Base-by-base conservation (phyloP, 2,797 vertebrate genomes). In the Pseudochirops cupreus region DNA sequence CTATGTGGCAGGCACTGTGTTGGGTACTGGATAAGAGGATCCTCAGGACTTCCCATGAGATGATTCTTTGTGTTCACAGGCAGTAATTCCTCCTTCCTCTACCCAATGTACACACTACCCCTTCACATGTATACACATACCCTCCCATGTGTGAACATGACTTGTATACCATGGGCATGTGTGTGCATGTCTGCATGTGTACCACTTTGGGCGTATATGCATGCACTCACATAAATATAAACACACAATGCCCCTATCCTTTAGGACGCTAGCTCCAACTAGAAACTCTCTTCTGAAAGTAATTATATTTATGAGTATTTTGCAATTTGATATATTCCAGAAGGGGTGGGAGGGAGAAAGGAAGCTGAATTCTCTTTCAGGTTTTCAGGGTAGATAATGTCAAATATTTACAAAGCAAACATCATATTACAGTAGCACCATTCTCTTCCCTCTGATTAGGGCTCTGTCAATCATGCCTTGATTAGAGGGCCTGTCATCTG, bases 231-330 rank as follows among this genome's bases (percentile, higher is more conserved):
- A 82, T 26, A 82, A 82, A 46, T 24, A 74, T 21, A 74, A 74
- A 21, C 18, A 39, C 21, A 39, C 4, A 1, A 13, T 26, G 18
- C 12, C 94, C 91, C 53, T 13, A 5, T 53, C 4, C 12, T 46
- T 5, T 6, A 4, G 26, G 93, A 59, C 67, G 94, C 94, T 90
- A 54, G 91, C 50, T 94, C 95, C 92, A 10, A 10, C 89, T n/a
- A 26, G 96, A 96, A 96, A 98, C 95, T 98, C 98, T 98, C 98
- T 97, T 98, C 99, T 99, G 97, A 97, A 90, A 91, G 92, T 97
- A 93, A 97, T 97, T 97, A 97, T 46, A 94, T 92, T 74, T 93
- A 56, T 93, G 96, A 94, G 96, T 95, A 96, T 97, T 97, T 94
- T 74, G 96, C 92, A 96, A 97, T 93, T 97, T 91, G 90, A 95